Evolutionary conservation across 2,888 invertebrate genomes (phyloP), one percentile per base, ranked within the genome.

Genomic region (Linnaemya tessellans): DNA sequence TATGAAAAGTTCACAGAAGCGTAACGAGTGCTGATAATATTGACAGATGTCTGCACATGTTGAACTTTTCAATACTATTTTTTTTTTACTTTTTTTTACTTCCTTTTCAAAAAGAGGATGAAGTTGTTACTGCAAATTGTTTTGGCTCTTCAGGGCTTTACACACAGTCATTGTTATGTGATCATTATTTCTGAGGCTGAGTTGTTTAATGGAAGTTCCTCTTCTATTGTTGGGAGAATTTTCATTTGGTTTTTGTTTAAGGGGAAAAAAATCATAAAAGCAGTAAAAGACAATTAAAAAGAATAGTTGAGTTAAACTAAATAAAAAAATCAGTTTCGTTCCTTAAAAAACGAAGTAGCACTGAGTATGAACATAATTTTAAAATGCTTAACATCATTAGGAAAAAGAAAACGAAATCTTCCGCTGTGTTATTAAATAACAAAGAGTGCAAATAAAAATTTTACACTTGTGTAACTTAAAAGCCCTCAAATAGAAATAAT

Each of bases 1-100:
- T 60, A 71, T 65, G 51, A 65, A 71, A 60, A 67, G 65, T 67
- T 73, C 58, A 71, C 51, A 41, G 58, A 71, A 78, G 65, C 49
- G 51, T 83, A 78, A 71, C 41, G 71, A 83, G 71, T 65, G 58
- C 22, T 75, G 81, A 81, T 81, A 75, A 51, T 68, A 84, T 84
- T 80, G 84, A 77, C 80, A 84, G 77, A 58, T 77, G 77, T 80
- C 80, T 84, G 80, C 46, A 70, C 54, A 77, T 84, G 77, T 77
- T 84, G 84, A 84, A 84, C 84, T 80, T 77, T 80, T 74, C 18
- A 30, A 10, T 30, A 22, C 9, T 18, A 15, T 51, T 43, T 25
- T 25, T 20, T 43, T 18, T 65, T 65, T 43, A 0, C 64, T 43
- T 1, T 2, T 46, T 25, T 56, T 65, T 20, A 15, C 1, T 30